Base-by-base conservation (phyloP, 2,888 invertebrate genomes). In the Leptopilina syphax region DNA sequence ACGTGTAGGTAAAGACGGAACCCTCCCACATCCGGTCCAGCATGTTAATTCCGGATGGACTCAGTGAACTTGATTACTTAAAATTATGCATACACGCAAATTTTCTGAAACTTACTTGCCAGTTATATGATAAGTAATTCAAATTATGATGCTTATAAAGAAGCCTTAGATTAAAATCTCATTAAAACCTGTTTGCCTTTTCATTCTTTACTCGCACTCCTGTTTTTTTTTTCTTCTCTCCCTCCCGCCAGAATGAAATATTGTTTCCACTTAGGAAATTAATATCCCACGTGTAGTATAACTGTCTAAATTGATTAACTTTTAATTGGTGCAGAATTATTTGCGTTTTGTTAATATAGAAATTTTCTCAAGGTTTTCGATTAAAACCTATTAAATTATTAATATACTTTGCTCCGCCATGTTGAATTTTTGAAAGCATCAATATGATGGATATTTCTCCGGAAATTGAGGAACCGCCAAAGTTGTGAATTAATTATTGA, bases 401-500 rank as follows among this genome's bases (percentile, higher is more conserved):
- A 47, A 47, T 1, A 7, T 7, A 47, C 18, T 18, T 10, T 60
- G 60, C 4, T 60, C 60, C n/a, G 60, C 60, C n/a, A 60, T 18
- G n/a, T 18, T 60, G 27, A 18, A 18, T 24, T 9, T 68, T 24
- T 13, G 9, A 24, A 13, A 13, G 57, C 66, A 79, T 79, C 79
- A 80, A 77, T 70, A 57, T 66, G 24, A 54, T 9, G 34, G 34
- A 34, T 8, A 82, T 81, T 83, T 82, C 67, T 73, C 79, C 34
- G 34, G 78, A 79, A 79, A 82, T 76, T 83, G 84, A 86, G 68
- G 83, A 83, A 73, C 76, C 54, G 81, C 81, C 66, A 82, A 83
- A 60, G 80, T 77, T 78, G 13, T 34, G 13, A 78, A 82, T 86
- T 84, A 83, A 85, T 86, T 86, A 86, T 86, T 82, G 63, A 87